Percentiles rank a stretch among this genome's conserved stretches.
These are phyloP conservation scores for Synaphobranchus kaupii DNA, from an alignment of 2,797 vertebrate species.

Conservation along the genomic window DNA sequence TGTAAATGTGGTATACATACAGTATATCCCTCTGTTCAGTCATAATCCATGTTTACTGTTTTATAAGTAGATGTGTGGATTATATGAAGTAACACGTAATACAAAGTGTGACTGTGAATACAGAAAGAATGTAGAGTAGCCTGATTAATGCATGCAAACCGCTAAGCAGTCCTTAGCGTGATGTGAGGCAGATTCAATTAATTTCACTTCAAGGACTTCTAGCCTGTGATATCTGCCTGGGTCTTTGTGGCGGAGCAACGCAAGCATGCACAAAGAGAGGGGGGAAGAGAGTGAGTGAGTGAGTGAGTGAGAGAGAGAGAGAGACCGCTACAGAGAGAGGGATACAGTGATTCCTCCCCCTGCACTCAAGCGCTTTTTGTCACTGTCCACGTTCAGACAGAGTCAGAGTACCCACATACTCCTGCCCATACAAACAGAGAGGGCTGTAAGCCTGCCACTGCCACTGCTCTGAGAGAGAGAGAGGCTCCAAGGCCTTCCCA, in stretches of 20 bases:
- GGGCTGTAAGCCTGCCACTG: not conserved
- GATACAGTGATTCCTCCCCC: not conserved
- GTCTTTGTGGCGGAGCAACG: constrained; percentile 3
- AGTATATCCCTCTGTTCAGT: not conserved
- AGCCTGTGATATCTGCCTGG: not conserved
- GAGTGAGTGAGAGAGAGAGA: not conserved
- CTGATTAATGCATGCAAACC: not conserved
- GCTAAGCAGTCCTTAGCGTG: not conserved
- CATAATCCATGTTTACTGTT: not conserved
- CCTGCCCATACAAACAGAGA: not conserved
- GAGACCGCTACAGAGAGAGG: not conserved
- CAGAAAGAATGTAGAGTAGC: not conserved
- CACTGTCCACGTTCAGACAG: not conserved
- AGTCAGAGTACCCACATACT: not conserved
- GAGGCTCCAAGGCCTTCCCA: not conserved
- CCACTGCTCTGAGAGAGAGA: not conserved
- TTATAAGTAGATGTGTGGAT: not conserved
- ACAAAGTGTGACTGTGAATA: not conserved
- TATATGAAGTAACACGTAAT: not conserved
- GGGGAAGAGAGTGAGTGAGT: not conserved
- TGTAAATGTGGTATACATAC: not conserved
- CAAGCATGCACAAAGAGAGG: constrained; percentile 2
- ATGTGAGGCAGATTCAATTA: constrained; percentile 7
- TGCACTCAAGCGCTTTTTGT: not conserved
- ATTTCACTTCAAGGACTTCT: constrained; percentile 3